A percentile compares a stretch with the other conserved stretches of the same genome.
These are phyloP conservation scores for Fulmarus glacialis DNA, from an alignment of 2,113 vertebrate species.

Conservation along the genomic window DNA sequence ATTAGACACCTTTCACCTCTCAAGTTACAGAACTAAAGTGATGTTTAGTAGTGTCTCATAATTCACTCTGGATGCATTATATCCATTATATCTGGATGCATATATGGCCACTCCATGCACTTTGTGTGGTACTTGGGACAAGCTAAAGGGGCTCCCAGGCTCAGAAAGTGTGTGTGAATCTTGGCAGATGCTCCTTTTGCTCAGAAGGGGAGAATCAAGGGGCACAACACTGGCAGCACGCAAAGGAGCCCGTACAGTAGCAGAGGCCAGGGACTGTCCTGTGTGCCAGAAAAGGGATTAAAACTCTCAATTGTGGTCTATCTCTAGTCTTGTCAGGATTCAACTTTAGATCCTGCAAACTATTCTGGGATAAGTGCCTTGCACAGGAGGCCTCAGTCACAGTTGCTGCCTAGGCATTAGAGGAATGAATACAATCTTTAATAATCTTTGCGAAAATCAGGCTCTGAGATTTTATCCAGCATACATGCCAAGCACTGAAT, in stretches of 20 bases:
- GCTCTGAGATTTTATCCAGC: neutral
- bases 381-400: neutral
- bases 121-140: neutral
- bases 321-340: neutral
- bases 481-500: neutral
- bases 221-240: rapidly evolving
- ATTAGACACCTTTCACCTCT: neutral
- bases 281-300: neutral
- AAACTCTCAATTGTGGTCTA: neutral
- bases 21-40: neutral
- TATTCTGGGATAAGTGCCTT: neutral
- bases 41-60: neutral
- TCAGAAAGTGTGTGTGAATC: neutral
- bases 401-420: neutral
- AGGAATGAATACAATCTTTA: neutral
- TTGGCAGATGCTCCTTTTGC: neutral
- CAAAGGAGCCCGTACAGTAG: too few species aligned
- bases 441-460: neutral
- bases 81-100: neutral
- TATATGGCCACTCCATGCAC: neutral
- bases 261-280: neutral
- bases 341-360: neutral
- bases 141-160: neutral
- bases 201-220: neutral
- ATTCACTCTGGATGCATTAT: neutral